Base-by-base conservation (phyloP, 2,888 invertebrate species). In the Capitulum mitella region DNA sequence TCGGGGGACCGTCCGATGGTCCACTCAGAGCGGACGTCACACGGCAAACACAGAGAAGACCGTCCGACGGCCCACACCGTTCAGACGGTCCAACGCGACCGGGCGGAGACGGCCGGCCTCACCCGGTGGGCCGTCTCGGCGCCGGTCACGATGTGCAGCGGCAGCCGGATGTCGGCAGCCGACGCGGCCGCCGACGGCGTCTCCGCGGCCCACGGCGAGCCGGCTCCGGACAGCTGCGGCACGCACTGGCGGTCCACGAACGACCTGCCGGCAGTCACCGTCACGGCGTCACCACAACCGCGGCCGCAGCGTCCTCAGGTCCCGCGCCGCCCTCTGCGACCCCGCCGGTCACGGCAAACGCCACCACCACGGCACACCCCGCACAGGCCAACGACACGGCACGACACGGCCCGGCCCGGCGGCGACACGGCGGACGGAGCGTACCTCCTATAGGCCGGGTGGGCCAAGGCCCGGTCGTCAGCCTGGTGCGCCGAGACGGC, bases 71-170 rank as follows among this genome's bases (percentile, higher is more conserved):
- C n/a, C n/a, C n/a, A n/a, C n/a, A n/a, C n/a, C n/a, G n/a, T n/a
- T n/a, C n/a, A n/a, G n/a, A n/a, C n/a, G n/a, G n/a, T n/a, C n/a
- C n/a, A n/a, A n/a, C n/a, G n/a, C n/a, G n/a, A n/a, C n/a, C n/a
- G n/a, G n/a, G n/a, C n/a, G n/a, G n/a, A n/a, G n/a, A n/a, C n/a
- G n/a, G n/a, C n/a, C n/a, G n/a, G 6, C 5, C 40, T 40, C 6
- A 74, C 37, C 43, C 40, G 48, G 29, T 70, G 70, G 3, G 70
- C 3, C 19, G 37, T 12, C 70, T 70, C 70, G 22, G 70, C 70
- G 5, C 29, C 29, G 5, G 75, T 75, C 14, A 75, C 75, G 19
- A 75, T 46, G 46, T 75, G 75, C 75, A 75, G 75, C 16, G 75
- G 75, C 43, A 75, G 46, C 10, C 75, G 75, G 14, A 40, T n/a